These are phyloP conservation scores for Pardosa pseudoannulata DNA, from an alignment of 2,888 invertebrate genomes.

Conservation along the genomic window DNA sequence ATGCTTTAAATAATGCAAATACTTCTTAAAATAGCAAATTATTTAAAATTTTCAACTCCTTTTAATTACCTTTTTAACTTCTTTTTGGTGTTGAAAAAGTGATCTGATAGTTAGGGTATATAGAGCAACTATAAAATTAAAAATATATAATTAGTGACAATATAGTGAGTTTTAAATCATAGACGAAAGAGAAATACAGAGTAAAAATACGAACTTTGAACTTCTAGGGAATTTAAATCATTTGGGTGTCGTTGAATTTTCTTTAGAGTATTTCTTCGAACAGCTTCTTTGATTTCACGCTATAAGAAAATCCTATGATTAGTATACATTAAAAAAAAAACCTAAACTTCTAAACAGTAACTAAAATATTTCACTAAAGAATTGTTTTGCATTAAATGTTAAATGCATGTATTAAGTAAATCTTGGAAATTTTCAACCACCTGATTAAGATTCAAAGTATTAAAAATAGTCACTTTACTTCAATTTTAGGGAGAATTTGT, in stretches of 20 bases:
- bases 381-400: no score
- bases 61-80: conserved; percentile 69
- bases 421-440: no score
- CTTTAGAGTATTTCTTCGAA: conserved; percentile 79
- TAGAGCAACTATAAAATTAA: conserved; percentile 83
- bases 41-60: no score
- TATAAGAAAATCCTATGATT: conserved; percentile 19
- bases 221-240: conserved; percentile 85
- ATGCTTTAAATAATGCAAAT: no score
- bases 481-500: no score
- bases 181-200: background rate
- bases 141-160: background rate
- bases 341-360: no score
- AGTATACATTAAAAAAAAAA: no score
- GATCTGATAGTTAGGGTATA: conserved; percentile 86
- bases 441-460: no score
- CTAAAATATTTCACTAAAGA: no score
- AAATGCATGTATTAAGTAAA: no score
- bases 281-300: conserved; percentile 50
- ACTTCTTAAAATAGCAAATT: no score
- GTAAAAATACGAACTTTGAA: conserved; percentile 81
- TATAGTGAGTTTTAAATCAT: background rate
- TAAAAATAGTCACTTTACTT: no score
- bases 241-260: conserved; percentile 84
- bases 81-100: conserved; percentile 82